phyloP scores from a whole-genome alignment of 2,113 vertebrate species.

The Phalacrocorax aristotelis region DNA sequence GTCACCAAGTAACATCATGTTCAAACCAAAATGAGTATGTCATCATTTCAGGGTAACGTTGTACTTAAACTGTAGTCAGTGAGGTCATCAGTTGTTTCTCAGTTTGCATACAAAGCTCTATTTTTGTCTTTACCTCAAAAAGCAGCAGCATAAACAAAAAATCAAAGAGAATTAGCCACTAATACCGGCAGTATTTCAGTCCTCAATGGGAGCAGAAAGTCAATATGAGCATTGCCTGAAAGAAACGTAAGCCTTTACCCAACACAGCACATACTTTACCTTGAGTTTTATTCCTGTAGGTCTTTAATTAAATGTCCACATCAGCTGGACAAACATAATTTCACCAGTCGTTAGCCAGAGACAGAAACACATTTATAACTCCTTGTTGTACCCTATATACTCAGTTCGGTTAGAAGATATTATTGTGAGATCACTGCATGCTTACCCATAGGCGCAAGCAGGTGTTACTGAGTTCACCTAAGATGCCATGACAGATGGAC shows the following conservation, averaged over 20 bases:
- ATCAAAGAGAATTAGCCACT: neutral
- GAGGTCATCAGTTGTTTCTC: neutral
- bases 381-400: neutral
- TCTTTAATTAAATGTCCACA: neutral
- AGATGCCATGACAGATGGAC: neutral
- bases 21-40: neutral
- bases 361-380: neutral
- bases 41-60: neutral
- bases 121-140: neutral
- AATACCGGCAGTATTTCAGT: neutral
- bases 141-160: neutral
- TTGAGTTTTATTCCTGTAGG: neutral
- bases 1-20: neutral
- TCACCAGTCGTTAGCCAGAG: slow-evolving; percentile 12
- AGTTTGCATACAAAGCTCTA: neutral
- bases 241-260: neutral
- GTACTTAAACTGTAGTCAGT: neutral
- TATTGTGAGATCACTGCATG: neutral
- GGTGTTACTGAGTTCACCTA: neutral
- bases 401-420: neutral
- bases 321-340: neutral
- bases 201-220: neutral
- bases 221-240: neutral
- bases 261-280: neutral
- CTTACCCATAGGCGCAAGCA: neutral